Base-by-base conservation (phyloP, 53 echinoderm and acorn worm species). In the Holothuria leucospilota region DNA sequence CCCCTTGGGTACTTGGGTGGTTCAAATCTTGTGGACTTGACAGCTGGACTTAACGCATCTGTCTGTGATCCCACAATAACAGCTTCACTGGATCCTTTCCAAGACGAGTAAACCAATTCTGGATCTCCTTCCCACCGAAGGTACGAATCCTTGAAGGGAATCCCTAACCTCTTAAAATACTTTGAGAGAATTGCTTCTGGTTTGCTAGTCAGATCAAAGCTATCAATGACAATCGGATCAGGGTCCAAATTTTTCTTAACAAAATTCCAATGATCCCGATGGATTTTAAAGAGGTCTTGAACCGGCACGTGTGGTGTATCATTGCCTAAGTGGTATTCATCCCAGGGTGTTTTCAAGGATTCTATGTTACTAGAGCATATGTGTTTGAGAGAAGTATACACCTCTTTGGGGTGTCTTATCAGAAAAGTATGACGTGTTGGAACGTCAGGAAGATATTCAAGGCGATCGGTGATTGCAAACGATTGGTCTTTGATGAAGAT, bases 101-200 rank as follows among this genome's bases (percentile, higher is more conserved):
- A 70, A 9, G 15, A 39, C 39, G 15, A 20, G 20, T 70, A 39
- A n/a, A 70, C 71, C 16, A 20, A 20, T 25, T 27, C 27, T 18
- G 41, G 38, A 38, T 38, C 71, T 3, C 71, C 71, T 30, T 78
- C 78, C 78, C 78, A 78, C 21, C 29, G 15, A 25, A 78, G 78
- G 52, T 52, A 78, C 11, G 78, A 78, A 28, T 78, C 78, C 27
- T 51, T 78, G 58, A 78, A 78, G 1, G 51, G 52, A 20, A 78
- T 53, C 1, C 40, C 78, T 23, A 78, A 25, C 58, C 28, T 56
- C 27, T 51, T 9, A 53, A 78, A 78, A 78, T 78, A 78, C 24
- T 78, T 78, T 53, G 78, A 24, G 4, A 78, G 78, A 39, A 78
- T 56, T 18, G 5, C 78, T 24, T 78, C 52, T 51, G 78, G 78